Evolutionary conservation across 2,797 vertebrate species (phyloP).

Genomic region (Myoxocephalus aenaeus): DNA sequence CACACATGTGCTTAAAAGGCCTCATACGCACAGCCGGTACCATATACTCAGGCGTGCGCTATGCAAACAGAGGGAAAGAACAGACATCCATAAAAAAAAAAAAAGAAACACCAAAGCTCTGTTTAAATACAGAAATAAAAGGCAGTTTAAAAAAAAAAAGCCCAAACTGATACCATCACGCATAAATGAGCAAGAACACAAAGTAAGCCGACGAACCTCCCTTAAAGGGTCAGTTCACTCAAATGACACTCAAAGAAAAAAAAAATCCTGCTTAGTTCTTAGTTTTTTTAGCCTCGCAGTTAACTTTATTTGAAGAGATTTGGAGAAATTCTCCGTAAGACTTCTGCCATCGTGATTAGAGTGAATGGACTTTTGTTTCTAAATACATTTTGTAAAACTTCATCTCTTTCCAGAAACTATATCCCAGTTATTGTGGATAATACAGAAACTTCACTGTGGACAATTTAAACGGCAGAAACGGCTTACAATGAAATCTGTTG

Average conservation of each 20-base stretch:
- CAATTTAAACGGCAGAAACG: slow-evolving; percentile 7
- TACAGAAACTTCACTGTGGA: slow-evolving; percentile 8
- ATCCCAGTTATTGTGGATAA: slow-evolving; percentile 9
- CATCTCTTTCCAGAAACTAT: slow-evolving; percentile 14
- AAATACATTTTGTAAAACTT: slow-evolving; percentile 19
- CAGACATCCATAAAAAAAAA: slow-evolving; percentile 6
- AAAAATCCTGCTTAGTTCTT: too few relatives aligned
- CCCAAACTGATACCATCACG: slow-evolving; percentile 5
- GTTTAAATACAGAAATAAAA: slow-evolving; percentile 3
- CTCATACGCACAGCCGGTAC: background rate
- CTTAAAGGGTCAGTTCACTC: slow-evolving; percentile 26
- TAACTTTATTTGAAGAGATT: background rate
- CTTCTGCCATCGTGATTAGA: background rate
- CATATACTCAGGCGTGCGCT: slow-evolving; percentile 18
- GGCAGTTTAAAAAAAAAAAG: background rate
- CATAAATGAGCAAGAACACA: background rate
- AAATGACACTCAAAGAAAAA: background rate
- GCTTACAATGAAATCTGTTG: slow-evolving; percentile 38
- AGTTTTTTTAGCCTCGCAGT: background rate
- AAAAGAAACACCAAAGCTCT: background rate
- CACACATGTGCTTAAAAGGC: slow-evolving; percentile 24
- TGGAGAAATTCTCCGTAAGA: background rate
- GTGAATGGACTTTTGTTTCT: background rate
- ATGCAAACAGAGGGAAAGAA: slow-evolving; percentile 16
- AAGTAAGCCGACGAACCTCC: background rate